phyloP scores from a whole-genome alignment of 2,113 vertebrate species.

The Dasyornis broadbenti region DNA sequence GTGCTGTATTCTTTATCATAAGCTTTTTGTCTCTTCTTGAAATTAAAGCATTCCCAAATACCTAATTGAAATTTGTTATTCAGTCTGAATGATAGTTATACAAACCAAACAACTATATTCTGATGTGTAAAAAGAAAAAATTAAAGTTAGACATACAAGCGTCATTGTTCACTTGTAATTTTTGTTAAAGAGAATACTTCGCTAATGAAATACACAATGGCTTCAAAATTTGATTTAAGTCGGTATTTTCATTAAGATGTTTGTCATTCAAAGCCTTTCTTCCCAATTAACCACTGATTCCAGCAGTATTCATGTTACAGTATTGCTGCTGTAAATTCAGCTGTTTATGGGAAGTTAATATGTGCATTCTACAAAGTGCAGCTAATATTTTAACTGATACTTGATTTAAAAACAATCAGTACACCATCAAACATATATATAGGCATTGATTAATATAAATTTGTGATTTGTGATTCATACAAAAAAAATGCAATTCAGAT shows the following conservation, averaged over 20 bases:
- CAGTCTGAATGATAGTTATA: slow-evolving; percentile 16
- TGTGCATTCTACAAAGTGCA: slow-evolving; percentile 46
- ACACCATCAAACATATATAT: slow-evolving; percentile 8
- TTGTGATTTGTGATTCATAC: slow-evolving; percentile 32
- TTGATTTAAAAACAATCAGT: not conserved
- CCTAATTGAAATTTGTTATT: slow-evolving; percentile 5
- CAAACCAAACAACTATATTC: slow-evolving; percentile 24
- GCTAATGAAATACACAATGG: not conserved
- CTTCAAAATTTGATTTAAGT: slow-evolving; percentile 23
- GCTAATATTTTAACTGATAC: slow-evolving; percentile 49
- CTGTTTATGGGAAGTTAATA: slow-evolving; percentile 47
- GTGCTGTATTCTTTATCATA: slow-evolving; percentile 41
- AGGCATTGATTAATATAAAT: slow-evolving; percentile 36
- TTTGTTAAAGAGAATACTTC: not conserved
- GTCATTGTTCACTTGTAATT: not conserved
- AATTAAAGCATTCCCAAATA: not conserved
- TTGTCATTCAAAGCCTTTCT: not conserved
- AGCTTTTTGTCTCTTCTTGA: slow-evolving; percentile 42
- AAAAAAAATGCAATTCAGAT: slow-evolving; percentile 3
- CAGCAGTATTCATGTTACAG: slow-evolving; percentile 28
- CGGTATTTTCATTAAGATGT: slow-evolving; percentile 9
- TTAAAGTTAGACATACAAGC: not conserved
- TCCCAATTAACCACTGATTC: slow-evolving; percentile 14
- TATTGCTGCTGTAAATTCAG: slow-evolving; percentile 64
- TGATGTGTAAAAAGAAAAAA: not conserved